Percentiles rank a stretch among this genome's conserved stretches.
Conservation (phyloP, 1,140 invertebrate genomes). For the Stegodyphus mimosarum region DNA sequence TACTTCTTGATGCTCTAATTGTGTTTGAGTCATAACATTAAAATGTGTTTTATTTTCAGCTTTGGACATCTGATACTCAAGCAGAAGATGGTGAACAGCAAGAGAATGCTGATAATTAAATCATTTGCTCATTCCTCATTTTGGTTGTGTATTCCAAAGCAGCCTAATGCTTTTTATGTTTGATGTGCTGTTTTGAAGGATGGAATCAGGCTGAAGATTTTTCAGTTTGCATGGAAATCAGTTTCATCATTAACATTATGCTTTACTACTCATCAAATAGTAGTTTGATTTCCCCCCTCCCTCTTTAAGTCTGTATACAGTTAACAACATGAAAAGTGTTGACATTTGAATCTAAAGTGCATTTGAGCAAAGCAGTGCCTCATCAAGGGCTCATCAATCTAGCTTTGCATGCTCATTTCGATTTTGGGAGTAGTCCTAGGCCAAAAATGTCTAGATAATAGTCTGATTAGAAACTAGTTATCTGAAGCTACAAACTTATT, state of each 20-base stretch:
- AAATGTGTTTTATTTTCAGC: constrained; percentile 65
- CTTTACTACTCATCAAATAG: background rate
- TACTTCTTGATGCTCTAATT: no score
- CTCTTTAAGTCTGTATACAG: background rate
- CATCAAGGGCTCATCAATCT: background rate
- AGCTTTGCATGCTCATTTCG: background rate
- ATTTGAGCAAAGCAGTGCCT: background rate
- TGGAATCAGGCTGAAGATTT: no score
- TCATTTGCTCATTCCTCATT: background rate
- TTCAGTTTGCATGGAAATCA: background rate
- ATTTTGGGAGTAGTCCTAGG: background rate
- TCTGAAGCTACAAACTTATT: background rate
- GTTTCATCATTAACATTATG: background rate
- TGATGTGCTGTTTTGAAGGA: background rate
- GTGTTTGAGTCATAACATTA: background rate
- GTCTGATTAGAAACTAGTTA: background rate
- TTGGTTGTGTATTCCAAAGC: background rate
- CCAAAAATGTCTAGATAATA: background rate
- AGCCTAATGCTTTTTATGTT: background rate
- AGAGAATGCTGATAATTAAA: constrained; percentile 74
- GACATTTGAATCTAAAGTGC: background rate
- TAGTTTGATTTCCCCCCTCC: background rate
- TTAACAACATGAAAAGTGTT: background rate
- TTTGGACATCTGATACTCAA: constrained; percentile 98
- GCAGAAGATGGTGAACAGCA: constrained; percentile 90